Percentiles rank a stretch among this genome's conserved stretches.
Evolutionary conservation across 2,797 vertebrate genomes (phyloP).

Genomic region (Limnodromus scolopaceus): DNA sequence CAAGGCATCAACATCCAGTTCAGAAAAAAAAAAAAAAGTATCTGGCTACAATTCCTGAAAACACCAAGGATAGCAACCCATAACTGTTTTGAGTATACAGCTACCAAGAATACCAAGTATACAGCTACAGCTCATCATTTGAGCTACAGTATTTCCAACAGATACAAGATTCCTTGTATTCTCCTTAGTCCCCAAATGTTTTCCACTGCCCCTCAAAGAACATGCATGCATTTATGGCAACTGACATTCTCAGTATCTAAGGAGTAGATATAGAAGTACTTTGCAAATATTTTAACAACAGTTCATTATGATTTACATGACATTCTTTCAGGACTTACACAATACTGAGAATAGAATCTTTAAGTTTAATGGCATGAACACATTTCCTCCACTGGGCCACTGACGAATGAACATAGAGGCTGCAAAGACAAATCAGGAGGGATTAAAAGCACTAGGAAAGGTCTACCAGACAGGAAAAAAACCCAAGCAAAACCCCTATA

Average conservation of each 20-base stretch:
- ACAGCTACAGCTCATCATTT: background rate
- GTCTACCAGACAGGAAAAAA: conserved; percentile 1
- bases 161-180: background rate
- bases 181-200: background rate
- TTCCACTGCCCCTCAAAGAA: background rate
- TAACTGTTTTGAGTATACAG: background rate
- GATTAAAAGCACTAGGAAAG: conserved; percentile 57
- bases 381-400: conserved; percentile 98
- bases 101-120: background rate
- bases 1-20: background rate
- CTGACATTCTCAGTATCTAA: background rate
- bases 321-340: conserved; percentile 87
- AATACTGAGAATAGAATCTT: conserved; percentile 96
- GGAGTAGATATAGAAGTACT: background rate
- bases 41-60: background rate
- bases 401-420: conserved; percentile 96
- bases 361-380: conserved; percentile 96
- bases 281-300: background rate
- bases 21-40: background rate
- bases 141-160: background rate
- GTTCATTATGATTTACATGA: conserved; percentile 12
- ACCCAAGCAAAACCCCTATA: background rate
- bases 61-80: background rate
- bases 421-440: conserved; percentile 78
- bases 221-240: background rate